Evolutionary conservation across 1,140 invertebrate genomes (phyloP).

Genomic region (Drosophila virilis): DNA sequence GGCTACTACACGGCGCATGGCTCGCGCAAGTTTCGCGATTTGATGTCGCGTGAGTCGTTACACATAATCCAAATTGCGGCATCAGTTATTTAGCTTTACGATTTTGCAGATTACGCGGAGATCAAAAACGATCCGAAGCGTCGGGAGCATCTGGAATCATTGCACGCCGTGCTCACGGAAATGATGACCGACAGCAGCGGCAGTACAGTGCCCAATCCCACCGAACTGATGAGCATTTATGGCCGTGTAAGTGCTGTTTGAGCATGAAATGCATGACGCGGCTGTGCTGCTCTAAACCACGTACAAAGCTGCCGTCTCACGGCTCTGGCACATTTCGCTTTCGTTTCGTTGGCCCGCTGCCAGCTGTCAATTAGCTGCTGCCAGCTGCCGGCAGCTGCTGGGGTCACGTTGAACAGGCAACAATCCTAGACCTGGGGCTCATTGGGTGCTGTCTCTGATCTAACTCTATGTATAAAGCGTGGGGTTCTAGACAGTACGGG

Average conservation of each 20-base stretch:
- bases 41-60: conserved; percentile 92
- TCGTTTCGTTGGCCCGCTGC: neutral
- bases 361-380: neutral
- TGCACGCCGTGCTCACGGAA: conserved; percentile 88
- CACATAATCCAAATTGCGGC: no score
- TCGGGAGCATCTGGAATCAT: conserved; percentile 90
- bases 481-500: no score
- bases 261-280: no score
- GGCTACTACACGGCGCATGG: conserved; percentile 88
- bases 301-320: neutral
- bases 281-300: neutral
- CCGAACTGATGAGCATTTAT: conserved; percentile 92
- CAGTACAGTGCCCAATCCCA: conserved; percentile 88
- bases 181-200: conserved; percentile 86
- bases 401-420: no score
- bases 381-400: neutral
- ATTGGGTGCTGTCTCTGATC: no score
- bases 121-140: conserved; percentile 89
- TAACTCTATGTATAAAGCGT: no score
- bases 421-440: no score
- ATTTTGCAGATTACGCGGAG: conserved; percentile 89
- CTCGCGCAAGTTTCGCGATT: conserved; percentile 91
- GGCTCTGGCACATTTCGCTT: neutral
- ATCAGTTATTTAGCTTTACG: neutral
- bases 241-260: conserved; percentile 88